These are phyloP conservation scores for Pterocles orientalis DNA, from an alignment of 2,113 vertebrate genomes.

Conservation along the genomic window DNA sequence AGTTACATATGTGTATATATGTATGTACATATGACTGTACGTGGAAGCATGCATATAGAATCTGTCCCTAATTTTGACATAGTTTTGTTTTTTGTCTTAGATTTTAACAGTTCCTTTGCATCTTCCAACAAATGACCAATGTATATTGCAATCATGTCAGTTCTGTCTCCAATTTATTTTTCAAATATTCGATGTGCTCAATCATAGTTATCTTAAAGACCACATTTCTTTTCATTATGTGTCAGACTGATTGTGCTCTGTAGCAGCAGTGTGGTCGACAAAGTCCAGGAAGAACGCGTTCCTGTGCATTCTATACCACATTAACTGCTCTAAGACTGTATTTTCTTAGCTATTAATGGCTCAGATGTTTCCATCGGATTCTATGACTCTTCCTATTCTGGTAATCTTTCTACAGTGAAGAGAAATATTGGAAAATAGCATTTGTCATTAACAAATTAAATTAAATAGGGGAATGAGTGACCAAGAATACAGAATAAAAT, in stretches of 20 bases:
- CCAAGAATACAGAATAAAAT: background rate
- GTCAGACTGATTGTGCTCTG: background rate
- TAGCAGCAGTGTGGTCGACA: background rate
- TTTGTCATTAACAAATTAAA: background rate
- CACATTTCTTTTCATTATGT: slow-evolving; percentile 6
- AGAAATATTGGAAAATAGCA: background rate
- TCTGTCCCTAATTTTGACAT: background rate
- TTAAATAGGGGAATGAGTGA: background rate
- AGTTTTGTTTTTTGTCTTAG: background rate
- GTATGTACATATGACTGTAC: background rate
- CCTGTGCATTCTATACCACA: background rate
- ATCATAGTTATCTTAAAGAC: background rate
- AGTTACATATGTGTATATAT: background rate
- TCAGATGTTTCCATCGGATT: background rate
- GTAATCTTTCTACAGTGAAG: background rate
- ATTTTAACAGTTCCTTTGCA: background rate
- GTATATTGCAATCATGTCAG: background rate
- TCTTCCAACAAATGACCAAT: background rate
- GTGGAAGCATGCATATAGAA: background rate
- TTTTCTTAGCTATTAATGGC: background rate
- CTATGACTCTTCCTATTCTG: background rate
- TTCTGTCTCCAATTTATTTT: slow-evolving; percentile 4
- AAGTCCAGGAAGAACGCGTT: background rate
- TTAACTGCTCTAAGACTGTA: background rate
- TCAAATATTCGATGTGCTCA: background rate